Evolutionary conservation across 1,140 invertebrate genomes (phyloP).

Genomic region (Neomicropteryx cornuta): DNA sequence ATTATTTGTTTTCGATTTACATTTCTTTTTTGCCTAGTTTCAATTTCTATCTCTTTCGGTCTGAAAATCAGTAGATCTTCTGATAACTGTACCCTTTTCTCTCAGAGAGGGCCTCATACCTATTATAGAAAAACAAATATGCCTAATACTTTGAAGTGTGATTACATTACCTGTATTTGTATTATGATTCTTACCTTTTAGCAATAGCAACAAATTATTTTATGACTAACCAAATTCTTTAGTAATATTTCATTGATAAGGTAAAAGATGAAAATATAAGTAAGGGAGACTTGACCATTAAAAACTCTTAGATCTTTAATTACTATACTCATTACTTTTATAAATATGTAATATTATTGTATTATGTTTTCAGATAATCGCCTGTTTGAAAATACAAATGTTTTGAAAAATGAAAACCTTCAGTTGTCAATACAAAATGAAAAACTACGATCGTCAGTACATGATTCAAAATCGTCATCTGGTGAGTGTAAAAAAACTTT

Average conservation of each 20-base stretch:
- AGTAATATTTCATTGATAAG: slow-evolving; percentile 9
- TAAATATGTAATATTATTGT: slow-evolving; percentile 4
- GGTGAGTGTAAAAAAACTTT: slow-evolving; percentile 10
- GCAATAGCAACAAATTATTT: slow-evolving; percentile 11
- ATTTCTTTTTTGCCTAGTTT: slow-evolving; percentile 2
- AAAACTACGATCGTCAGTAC: slow-evolving; percentile 51
- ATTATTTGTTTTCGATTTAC: background rate
- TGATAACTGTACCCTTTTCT: no score
- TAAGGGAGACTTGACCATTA: no score
- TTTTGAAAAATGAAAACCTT: slow-evolving; percentile 68
- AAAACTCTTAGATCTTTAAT: no score
- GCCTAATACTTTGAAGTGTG: no score
- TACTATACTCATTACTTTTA: no score
- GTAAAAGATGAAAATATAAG: no score
- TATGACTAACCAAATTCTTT: slow-evolving; percentile 8
- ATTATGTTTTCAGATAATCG: slow-evolving; percentile 64
- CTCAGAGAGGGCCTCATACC: no score
- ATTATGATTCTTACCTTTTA: no score
- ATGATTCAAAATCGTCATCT: slow-evolving; percentile 25
- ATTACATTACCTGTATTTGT: no score
- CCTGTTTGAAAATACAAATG: slow-evolving; percentile 71
- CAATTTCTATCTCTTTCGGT: no score
- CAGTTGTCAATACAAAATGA: slow-evolving; percentile 77
- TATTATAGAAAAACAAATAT: no score
- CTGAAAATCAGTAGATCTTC: no score